phyloP scores from a whole-genome alignment of 2,113 vertebrate species.

The Aptenodytes patagonicus region DNA sequence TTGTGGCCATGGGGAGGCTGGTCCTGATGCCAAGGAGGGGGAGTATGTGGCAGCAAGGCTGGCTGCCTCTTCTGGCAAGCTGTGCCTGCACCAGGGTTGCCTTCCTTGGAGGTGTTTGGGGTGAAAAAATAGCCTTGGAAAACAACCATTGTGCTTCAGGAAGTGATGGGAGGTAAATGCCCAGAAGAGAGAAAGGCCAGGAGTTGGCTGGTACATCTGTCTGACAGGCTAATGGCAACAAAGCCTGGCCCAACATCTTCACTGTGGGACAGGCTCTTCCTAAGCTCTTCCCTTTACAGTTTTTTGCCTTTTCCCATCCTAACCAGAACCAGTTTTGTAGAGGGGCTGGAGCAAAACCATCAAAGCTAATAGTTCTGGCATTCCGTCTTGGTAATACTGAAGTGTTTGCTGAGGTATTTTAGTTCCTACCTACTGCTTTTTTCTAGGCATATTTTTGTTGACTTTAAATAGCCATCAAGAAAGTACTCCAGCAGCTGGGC shows the following conservation, averaged over 20 bases:
- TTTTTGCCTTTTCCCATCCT: neutral
- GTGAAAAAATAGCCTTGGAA: neutral
- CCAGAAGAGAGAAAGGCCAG: neutral
- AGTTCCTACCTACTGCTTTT: neutral
- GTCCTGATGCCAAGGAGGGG: neutral
- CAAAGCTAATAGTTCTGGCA: neutral
- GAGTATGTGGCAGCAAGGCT: neutral
- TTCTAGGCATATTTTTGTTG: neutral
- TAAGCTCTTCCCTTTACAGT: neutral
- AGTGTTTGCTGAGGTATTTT: neutral
- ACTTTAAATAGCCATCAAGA: neutral
- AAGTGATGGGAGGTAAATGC: neutral
- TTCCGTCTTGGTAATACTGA: neutral
- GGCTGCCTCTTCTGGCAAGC: neutral
- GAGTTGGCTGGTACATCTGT: neutral
- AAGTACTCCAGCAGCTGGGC: neutral
- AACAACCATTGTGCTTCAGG: rapidly evolving
- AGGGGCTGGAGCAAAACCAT: neutral
- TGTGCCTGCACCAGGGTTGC: neutral
- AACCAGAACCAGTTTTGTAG: neutral
- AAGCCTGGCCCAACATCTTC: neutral
- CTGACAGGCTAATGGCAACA: neutral
- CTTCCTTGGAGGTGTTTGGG: neutral
- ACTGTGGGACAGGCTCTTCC: neutral
- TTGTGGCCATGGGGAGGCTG: neutral